Conservation (phyloP, 1,140 invertebrate species). For the Penaeus chinensis region DNA sequence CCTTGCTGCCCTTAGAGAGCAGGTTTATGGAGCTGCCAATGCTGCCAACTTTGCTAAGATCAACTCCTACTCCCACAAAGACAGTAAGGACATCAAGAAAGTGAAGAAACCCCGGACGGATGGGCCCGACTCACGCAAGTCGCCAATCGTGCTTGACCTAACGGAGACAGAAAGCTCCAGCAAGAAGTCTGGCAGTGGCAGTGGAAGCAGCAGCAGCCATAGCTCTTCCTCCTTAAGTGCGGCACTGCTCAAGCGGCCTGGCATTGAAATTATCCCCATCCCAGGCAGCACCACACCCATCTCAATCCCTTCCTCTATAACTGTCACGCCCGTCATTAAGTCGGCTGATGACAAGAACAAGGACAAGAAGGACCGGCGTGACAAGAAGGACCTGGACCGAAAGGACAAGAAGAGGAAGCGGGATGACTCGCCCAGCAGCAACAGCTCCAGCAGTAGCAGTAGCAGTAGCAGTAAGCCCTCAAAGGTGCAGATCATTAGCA, state of each 20-base stretch:
- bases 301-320: conserved; percentile 80
- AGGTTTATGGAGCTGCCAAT: conserved; percentile 63
- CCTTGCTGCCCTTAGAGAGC: conserved; percentile 60
- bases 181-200: conserved; percentile 71
- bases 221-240: conserved; percentile 73
- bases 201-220: conserved; percentile 43
- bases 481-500: conserved; percentile 63
- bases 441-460: conserved; percentile 61
- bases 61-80: conserved; percentile 57
- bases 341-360: conserved; percentile 66
- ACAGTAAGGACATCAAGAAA: conserved; percentile 59
- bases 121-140: conserved; percentile 56
- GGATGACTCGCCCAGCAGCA: conserved; percentile 60
- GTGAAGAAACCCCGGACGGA: conserved; percentile 54
- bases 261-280: conserved; percentile 85
- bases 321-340: conserved; percentile 80
- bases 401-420: conserved; percentile 63
- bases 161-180: conserved; percentile 62
- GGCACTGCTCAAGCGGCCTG: conserved; percentile 77
- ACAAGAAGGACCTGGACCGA: conserved; percentile 62
- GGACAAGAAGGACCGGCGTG: conserved; percentile 63
- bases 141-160: conserved; percentile 66
- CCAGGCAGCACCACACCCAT: conserved; percentile 73
- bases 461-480: conserved; percentile 62
- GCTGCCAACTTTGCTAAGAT: conserved; percentile 62